These are phyloP conservation scores for Echinarachnius parma DNA, from an alignment of 53 echinoderm and acorn worm genomes.

Conservation along the genomic window DNA sequence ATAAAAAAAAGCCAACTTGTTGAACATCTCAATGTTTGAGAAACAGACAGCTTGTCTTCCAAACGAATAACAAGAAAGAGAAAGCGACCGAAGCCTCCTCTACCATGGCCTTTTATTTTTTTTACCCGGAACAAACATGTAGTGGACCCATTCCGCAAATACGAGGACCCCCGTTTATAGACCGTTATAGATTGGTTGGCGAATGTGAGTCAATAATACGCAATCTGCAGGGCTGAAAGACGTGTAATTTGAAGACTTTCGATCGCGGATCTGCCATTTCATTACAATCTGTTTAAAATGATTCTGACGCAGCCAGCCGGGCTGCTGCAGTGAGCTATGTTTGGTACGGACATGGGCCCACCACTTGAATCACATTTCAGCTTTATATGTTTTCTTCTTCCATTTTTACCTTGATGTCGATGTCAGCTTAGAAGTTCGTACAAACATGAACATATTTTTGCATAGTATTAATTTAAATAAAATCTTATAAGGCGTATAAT, in stretches of 20 bases:
- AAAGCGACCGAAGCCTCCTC: too few species aligned
- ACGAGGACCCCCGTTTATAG: neutral
- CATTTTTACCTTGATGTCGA: too few species aligned
- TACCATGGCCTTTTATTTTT: neutral
- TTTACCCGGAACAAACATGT: neutral
- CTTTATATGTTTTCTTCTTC: too few species aligned
- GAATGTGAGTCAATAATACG: slow-evolving; percentile 27
- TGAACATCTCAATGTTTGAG: too few species aligned
- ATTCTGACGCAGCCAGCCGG: neutral
- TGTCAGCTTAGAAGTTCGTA: neutral
- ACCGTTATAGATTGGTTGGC: neutral
- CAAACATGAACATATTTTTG: neutral
- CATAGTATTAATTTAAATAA: too few species aligned
- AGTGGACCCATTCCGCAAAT: neutral
- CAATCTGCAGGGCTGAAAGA: slow-evolving; percentile 9
- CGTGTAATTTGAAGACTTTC: slow-evolving; percentile 33
- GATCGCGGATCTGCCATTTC: slow-evolving; percentile 35
- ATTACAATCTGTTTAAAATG: neutral
- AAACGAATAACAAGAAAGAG: too few species aligned
- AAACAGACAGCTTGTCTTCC: too few species aligned
- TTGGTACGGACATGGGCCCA: neutral
- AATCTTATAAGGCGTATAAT: too few species aligned
- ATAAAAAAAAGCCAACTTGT: too few species aligned
- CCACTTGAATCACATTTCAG: too few species aligned
- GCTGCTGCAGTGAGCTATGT: neutral